Conservation (phyloP, 2,113 vertebrate species). For the Rhodinocichla rosea region DNA sequence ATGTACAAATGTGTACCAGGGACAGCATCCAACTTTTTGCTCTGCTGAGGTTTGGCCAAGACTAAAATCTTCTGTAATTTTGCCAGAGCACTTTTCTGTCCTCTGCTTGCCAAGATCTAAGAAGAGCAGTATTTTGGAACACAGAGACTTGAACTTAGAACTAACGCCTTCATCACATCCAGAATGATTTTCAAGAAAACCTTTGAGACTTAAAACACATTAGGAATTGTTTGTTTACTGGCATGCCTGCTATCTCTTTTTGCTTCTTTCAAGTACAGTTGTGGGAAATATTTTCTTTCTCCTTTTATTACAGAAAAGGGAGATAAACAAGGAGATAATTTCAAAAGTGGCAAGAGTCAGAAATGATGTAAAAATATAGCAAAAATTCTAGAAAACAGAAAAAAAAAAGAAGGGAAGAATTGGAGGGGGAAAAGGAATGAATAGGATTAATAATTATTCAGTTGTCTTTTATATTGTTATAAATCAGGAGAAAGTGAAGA, state of each 20-base stretch:
- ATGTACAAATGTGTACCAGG: slow-evolving; percentile 13
- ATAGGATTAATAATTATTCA: not conserved
- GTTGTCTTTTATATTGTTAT: not conserved
- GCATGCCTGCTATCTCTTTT: not conserved
- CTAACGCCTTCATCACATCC: not conserved
- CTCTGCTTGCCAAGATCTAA: not conserved
- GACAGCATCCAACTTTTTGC: not conserved
- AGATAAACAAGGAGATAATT: not conserved
- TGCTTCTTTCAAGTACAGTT: not conserved
- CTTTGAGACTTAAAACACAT: not conserved
- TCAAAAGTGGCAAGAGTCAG: not conserved
- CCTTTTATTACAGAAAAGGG: not conserved
- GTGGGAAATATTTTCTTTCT: not conserved
- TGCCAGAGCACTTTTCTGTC: not conserved
- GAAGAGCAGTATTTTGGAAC: not conserved
- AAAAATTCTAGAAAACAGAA: not conserved
- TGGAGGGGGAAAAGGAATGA: not conserved
- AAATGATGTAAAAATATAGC: not conserved
- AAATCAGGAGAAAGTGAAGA: not conserved
- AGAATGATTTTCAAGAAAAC: not conserved
- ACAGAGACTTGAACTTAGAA: not conserved
- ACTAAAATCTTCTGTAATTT: not conserved
- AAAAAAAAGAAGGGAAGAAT: not conserved
- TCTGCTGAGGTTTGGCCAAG: not conserved
- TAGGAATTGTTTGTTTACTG: not conserved